These are phyloP conservation scores for Coecobrya sp. DNA, from an alignment of 2,888 invertebrate species.

Conservation along the genomic window DNA sequence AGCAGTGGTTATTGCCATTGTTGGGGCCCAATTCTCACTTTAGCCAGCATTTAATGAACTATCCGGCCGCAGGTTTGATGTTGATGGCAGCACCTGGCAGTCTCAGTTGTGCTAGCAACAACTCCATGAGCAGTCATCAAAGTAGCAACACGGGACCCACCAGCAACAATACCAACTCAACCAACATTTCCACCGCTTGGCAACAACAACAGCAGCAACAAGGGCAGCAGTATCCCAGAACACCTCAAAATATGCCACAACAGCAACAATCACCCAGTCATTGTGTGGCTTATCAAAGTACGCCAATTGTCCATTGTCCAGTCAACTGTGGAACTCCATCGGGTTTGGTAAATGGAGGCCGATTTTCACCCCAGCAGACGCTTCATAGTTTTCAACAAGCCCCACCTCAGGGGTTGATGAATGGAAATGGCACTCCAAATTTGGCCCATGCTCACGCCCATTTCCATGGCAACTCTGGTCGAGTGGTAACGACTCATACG, in stretches of 20 bases:
- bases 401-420: slow-evolving; percentile 22
- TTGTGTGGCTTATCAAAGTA: slow-evolving; percentile 85
- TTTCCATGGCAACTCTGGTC: slow-evolving; percentile 75
- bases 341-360: slow-evolving; percentile 75
- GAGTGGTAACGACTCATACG: slow-evolving; percentile 42
- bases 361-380: slow-evolving; percentile 85
- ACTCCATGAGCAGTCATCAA: slow-evolving; percentile 85
- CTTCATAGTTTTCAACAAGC: slow-evolving; percentile 72
- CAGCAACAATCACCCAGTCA: slow-evolving; percentile 85
- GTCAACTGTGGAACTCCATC: slow-evolving; percentile 85
- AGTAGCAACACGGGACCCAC: slow-evolving; percentile 88
- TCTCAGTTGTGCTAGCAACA: slow-evolving; percentile 86
- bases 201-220: slow-evolving; percentile 75
- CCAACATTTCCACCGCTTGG: slow-evolving; percentile 87
- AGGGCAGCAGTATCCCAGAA: slow-evolving; percentile 75
- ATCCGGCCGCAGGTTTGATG: slow-evolving; percentile 58
- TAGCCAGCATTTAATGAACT: slow-evolving; percentile 74
- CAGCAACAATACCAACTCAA: slow-evolving; percentile 89
- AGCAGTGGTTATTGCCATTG: slow-evolving; percentile 90
- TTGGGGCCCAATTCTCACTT: slow-evolving; percentile 79
- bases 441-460: slow-evolving; percentile 82
- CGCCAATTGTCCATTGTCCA: slow-evolving; percentile 86
- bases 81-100: slow-evolving; percentile 81
- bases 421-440: slow-evolving; percentile 73
- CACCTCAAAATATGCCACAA: slow-evolving; percentile 73